Evolutionary conservation across 2,113 vertebrate genomes (phyloP).

Genomic region (Catharus minimus): DNA sequence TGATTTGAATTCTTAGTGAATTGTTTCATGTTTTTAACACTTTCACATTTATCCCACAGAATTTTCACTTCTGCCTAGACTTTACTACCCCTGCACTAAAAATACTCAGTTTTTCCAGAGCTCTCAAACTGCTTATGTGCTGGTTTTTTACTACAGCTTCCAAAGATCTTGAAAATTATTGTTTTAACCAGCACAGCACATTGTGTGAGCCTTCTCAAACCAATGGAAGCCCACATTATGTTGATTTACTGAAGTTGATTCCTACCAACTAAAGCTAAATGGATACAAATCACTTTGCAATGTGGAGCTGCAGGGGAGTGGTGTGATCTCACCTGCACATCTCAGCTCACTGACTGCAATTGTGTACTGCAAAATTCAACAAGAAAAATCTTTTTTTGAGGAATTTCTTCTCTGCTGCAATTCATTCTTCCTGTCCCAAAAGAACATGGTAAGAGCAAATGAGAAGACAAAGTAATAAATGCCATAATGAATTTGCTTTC

Average conservation of each 20-base stretch:
- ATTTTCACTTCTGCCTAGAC: not conserved
- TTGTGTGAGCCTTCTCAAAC: not conserved
- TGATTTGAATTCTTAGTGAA: conserved; percentile 28
- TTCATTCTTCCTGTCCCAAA: not conserved
- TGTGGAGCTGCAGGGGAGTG: not conserved
- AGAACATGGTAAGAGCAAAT: not conserved
- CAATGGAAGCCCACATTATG: not conserved
- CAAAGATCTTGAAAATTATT: not conserved
- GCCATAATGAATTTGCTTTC: not conserved
- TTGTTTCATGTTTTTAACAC: not conserved
- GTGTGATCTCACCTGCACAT: not conserved
- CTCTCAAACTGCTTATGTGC: not conserved
- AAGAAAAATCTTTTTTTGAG: not conserved
- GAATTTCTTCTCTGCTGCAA: not conserved
- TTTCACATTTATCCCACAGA: conserved; percentile 4
- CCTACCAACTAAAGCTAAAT: not conserved
- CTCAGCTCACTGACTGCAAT: not conserved
- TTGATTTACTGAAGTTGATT: not conserved
- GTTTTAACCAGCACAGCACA: not conserved
- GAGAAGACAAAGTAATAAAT: not conserved
- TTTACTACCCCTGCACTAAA: not conserved
- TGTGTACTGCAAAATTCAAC: not conserved
- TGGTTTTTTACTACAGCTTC: not conserved
- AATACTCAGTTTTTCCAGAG: not conserved
- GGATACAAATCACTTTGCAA: not conserved